Evolutionary conservation across 1,140 invertebrate species (phyloP), one percentile per base, ranked within the genome.

Genomic region (Frieseomelitta varia): DNA sequence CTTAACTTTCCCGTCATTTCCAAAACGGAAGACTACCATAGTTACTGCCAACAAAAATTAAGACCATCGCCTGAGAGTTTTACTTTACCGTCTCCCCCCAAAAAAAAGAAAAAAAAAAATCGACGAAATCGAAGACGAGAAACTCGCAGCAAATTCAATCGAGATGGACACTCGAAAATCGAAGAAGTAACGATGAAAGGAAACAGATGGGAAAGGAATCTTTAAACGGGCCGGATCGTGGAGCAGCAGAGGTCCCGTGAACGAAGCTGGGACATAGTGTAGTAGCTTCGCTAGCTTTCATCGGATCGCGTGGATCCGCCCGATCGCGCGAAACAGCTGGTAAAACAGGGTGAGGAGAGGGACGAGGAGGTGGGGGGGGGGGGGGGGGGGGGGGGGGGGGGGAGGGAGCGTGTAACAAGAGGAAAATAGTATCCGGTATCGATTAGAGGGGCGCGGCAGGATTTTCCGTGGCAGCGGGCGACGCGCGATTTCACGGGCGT

Each of bases 401-500:
- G 30, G 30, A 2, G 30, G 6, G 77, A 24, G 4, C 81, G 76
- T 68, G 81, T 79, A 79, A 84, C 81, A 79, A 84, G 81, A 84
- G 81, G 76, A 69, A 84, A 84, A 79, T 84, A 79, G 81, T 84
- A 79, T 79, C 81, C 81, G 67, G 47, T 84, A 84, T 84, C 81
- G 81, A 84, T 84, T 72, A 79, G 75, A n/a, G n/a, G 51, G 47
- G 56, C 39, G 12, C 24, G 76, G 27, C n/a, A 27, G 67, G 91
- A 92, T 89, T 92, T 90, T 92, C 85, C 91, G 76, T 63, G 74
- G 74, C 75, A 82, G 85, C 88, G 91, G 79, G 74, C 86, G 85
- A 90, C 88, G 90, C 87, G 78, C 88, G 91, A 92, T 91, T 92
- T 92, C 88, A 91, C 88, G 85, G 88, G 86, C 86, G 85, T 90